Percentiles rank a stretch among this genome's conserved stretches.
phyloP scores from a whole-genome alignment of 1,140 invertebrate genomes.

The Tetraneura akinire region DNA sequence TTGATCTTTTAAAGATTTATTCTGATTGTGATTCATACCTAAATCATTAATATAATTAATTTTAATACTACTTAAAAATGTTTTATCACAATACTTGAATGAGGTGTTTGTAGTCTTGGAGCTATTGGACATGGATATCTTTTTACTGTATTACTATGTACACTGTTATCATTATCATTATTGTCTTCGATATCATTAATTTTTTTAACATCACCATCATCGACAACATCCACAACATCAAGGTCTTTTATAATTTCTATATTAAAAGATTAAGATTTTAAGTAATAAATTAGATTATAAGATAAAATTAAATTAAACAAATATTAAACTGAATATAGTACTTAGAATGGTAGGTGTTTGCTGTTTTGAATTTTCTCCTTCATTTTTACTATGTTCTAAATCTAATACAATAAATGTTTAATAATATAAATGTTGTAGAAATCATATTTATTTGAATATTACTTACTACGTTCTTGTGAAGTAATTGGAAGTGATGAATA shows the following conservation, averaged over 20 bases:
- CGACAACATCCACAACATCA: not conserved
- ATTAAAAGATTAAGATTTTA: not conserved
- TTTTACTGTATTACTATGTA: constrained; percentile 56
- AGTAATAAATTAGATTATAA: no score
- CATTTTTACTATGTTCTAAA: not conserved
- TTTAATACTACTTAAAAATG: not conserved
- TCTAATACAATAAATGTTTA: not conserved
- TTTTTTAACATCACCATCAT: not conserved
- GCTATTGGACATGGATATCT: constrained; percentile 61
- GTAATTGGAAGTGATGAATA: no score
- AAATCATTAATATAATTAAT: not conserved
- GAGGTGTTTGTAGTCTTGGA: constrained; percentile 84
- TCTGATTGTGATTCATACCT: not conserved
- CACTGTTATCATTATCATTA: no score
- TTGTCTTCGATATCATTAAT: not conserved
- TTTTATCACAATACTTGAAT: constrained; percentile 67
- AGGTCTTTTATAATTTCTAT: not conserved
- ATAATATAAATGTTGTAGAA: not conserved
- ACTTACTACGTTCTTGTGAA: not conserved
- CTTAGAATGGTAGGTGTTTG: not conserved
- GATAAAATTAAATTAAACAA: no score
- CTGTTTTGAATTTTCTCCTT: not conserved
- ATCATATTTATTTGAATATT: not conserved
- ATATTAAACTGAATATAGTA: not conserved
- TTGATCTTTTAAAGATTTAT: not conserved